Base-by-base conservation (phyloP, 1,140 invertebrate genomes). In the Drosophila rufa region DNA sequence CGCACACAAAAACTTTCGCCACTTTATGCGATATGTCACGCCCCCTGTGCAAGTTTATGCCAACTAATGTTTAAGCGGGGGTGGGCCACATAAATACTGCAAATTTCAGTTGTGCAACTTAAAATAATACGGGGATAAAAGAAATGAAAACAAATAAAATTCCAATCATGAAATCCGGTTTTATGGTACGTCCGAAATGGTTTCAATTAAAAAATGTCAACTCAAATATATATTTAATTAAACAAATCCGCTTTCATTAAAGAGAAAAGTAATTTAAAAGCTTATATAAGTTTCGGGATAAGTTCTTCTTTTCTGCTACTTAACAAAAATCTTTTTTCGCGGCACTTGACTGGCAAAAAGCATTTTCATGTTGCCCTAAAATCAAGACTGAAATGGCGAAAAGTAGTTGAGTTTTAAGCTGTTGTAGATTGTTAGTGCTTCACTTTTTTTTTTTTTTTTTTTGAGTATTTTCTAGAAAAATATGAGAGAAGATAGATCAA, bases 11-110 rank as follows among this genome's bases (percentile, higher is more conserved):
- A 66, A 75, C 33, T 57, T 65, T 56, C 27, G 2, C 19, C 42
- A 75, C 59, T 75, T 57, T 59, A 73, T 40, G 67, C 46, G 68
- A 60, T 45, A 36, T 74, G 68, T 70, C 45, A 66, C 59, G 38
- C 71, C 71, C 40, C 22, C 53, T 17, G 25, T 42, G 67, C 11
- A 48, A 48, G 19, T 67, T 62, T 48, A 48, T 67, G 27, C 30
- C 38, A 50, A 50, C 22, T 71, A 47, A 36, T 56, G 27, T 25
- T 71, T 30, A 40, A 45, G 27, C 40, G 19, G 22, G 2, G 11
- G 8, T 11, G 6, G 19, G 43, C 5, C 59, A n/a, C 22, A 60
- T n/a, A 61, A 55, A 61, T 55, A 22, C n/a, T 17, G n/a, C 15
- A 53, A 36, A 36, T 30, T 55, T 25, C 11, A 38, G 27, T 33